Conservation (phyloP, 1,140 invertebrate genomes). For the Cyclargus thomasi region DNA sequence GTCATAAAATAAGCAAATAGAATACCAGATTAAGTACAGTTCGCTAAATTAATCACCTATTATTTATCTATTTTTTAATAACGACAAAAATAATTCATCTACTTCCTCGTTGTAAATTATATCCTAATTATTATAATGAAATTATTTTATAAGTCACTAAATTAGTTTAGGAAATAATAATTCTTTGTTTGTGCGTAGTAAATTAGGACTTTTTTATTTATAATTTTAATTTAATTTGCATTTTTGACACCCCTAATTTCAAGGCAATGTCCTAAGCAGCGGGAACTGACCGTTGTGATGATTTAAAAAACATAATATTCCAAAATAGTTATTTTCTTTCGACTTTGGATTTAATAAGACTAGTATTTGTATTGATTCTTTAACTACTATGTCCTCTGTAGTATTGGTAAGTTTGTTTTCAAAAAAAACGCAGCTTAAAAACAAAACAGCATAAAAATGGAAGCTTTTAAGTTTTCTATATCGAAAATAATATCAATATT, state of each 20-base stretch:
- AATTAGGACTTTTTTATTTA: not conserved
- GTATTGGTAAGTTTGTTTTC: not conserved
- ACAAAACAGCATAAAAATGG: no score
- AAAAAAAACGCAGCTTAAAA: no score
- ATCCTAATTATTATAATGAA: not conserved
- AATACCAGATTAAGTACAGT: not conserved
- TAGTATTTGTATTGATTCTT: no score
- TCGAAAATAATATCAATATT: not conserved
- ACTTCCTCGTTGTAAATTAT: not conserved
- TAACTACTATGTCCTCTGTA: no score
- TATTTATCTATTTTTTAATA: not conserved
- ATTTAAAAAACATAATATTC: slow-evolving; percentile 61
- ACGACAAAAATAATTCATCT: not conserved
- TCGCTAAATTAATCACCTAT: not conserved
- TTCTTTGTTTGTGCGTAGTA: not conserved
- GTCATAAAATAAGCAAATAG: no score
- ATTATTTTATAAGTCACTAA: slow-evolving; percentile 1
- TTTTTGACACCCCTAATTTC: slow-evolving; percentile 42
- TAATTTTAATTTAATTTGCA: not conserved
- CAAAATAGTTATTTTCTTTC: slow-evolving; percentile 62
- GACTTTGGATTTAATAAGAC: no score
- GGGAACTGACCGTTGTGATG: slow-evolving; percentile 60
- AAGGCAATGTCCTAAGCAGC: slow-evolving; percentile 60
- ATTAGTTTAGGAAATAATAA: slow-evolving; percentile 1
- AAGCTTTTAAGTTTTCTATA: no score